Conservation (phyloP, 1,140 invertebrate genomes). For the Liolophura sinensis region DNA sequence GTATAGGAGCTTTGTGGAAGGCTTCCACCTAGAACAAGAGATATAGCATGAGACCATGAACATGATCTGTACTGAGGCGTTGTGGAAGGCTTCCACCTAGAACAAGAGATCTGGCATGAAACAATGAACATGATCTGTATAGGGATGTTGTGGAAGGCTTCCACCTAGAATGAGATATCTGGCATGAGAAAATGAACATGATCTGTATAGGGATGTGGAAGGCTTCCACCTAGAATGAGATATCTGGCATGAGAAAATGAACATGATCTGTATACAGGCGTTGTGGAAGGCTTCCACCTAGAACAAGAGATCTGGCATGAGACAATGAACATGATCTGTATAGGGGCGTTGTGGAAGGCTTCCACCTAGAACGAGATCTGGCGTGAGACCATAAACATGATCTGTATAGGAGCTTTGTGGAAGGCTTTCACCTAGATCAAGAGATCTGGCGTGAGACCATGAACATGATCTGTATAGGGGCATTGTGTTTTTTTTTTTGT, state of each 20-base stretch:
- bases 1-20: too few species aligned
- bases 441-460: too few species aligned
- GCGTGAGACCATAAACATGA: conserved; percentile 72
- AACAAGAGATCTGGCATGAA: conserved; percentile 72
- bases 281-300: conserved; percentile 31
- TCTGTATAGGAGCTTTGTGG: conserved; percentile 30
- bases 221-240: conserved; percentile 54
- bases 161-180: conserved; percentile 64
- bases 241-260: conserved; percentile 77
- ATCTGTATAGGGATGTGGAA: conserved; percentile 32
- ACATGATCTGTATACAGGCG: conserved; percentile 56
- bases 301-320: too few species aligned
- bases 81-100: conserved; percentile 30
- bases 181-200: conserved; percentile 74
- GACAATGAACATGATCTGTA: conserved; percentile 69
- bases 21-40: too few species aligned
- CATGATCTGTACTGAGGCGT: conserved; percentile 30
- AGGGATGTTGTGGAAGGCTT: conserved; percentile 28
- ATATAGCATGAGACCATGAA: conserved; percentile 79
- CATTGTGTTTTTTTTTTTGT: too few species aligned
- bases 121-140: conserved; percentile 67
- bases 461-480: too few species aligned
- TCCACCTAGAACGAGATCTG: conserved; percentile 87
- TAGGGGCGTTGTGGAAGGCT: conserved; percentile 70
- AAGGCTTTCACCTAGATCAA: conserved; percentile 34